These are phyloP conservation scores for Zaprionus ghesquierei DNA, from an alignment of 1,140 invertebrate genomes.

Conservation along the genomic window DNA sequence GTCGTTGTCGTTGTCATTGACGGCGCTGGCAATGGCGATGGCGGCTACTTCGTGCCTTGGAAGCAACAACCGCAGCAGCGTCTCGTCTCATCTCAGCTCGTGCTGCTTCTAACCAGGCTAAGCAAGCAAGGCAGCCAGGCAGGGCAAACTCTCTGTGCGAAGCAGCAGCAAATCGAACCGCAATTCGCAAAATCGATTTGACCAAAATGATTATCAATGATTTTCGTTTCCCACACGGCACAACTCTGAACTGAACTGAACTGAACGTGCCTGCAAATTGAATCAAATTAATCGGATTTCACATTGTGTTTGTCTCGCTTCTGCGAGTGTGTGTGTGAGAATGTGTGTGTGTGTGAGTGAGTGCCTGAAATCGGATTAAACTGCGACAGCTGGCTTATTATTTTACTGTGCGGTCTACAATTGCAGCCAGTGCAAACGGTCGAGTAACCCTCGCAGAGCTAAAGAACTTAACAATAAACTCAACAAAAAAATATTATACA, in stretches of 20 bases:
- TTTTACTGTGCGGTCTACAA: constrained; percentile 9
- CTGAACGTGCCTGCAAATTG: constrained; percentile 62
- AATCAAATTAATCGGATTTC: constrained; percentile 75
- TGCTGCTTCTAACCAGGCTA: background rate
- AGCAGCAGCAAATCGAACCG: constrained; percentile 42
- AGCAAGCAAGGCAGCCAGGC: background rate
- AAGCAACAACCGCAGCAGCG: constrained; percentile 71
- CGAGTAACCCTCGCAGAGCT: constrained; percentile 23
- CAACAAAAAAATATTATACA: constrained; percentile 31
- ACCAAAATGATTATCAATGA: constrained; percentile 80
- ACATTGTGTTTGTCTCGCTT: constrained; percentile 24
- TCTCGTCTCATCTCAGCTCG: background rate
- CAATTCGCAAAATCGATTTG: constrained; percentile 74
- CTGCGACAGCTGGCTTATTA: constrained; percentile 37
- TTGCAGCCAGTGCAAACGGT: constrained; percentile 46
- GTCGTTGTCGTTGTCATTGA: constrained; percentile 25
- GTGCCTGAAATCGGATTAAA: constrained; percentile 47
- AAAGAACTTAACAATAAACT: background rate
- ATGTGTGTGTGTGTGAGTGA: constrained; percentile 3
- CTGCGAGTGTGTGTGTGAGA: constrained; percentile 2
- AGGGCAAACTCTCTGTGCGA: background rate
- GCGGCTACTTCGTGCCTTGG: constrained; percentile 40
- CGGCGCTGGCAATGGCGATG: background rate
- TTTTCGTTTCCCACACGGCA: constrained; percentile 27
- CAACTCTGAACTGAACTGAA: too few species aligned